Base-by-base conservation (phyloP, 2,113 vertebrate genomes). In the Silurus asotus region DNA sequence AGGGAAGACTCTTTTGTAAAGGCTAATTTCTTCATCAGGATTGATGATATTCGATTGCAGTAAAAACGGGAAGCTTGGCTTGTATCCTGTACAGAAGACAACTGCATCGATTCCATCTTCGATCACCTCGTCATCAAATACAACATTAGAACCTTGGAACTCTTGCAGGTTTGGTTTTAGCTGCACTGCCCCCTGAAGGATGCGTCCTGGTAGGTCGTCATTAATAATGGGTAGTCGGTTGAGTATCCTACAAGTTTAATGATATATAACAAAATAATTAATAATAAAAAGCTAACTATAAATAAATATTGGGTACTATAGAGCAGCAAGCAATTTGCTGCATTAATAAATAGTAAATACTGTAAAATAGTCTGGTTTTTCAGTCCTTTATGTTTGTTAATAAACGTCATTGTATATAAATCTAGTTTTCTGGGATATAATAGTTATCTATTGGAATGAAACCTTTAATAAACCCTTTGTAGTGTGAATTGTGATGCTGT, bases 61-160 rank as follows among this genome's bases (percentile, higher is more conserved):
- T 0, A 99, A 94, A 86, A 98, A 98, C 0, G 96, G 94, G 88
- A 97, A 98, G 8, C 58, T 90, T 89, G 91, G 92, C 17, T 53
- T 92, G 86, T 98, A 98, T 84, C 98, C 98, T 0, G 97, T 99
- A 83, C 97, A 97, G 59, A 99, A 98, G 69, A 99, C 88, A 37
- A 98, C 94, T 0, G 77, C 91, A 15, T 97, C 96, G 0, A 98
- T 91, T 9, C 96, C 92, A 49, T 97, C 93, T 90, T 97, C 98
- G 61, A 61, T 90, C 4, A 95, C 95, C n/a, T 94, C 94, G 0
- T 99, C 97, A 62, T 96, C 95, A 69, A 99, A 99, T 28, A 96
- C 88, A 79, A 95, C 95, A 8, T 93, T 93, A 0, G 94, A 96
- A 37, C 94, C 94, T 0, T 90, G 95, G 92, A 99, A 97, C 75